Conservation (phyloP, 1,140 invertebrate genomes). For the Hydropsyche tenuis region DNA sequence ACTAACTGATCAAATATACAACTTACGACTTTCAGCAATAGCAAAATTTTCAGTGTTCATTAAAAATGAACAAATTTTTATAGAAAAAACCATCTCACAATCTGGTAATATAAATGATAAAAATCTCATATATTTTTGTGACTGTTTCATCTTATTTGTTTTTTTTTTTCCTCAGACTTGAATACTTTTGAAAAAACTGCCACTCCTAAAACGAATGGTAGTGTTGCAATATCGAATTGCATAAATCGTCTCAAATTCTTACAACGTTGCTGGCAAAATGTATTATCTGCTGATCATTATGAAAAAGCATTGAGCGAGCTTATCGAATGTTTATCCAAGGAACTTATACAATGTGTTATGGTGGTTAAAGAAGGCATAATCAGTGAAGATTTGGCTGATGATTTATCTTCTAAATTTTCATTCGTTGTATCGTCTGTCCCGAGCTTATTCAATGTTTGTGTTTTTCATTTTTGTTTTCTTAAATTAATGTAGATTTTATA, state of each 20-base stretch:
- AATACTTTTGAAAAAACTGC: constrained; percentile 51
- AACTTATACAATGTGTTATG: constrained; percentile 36
- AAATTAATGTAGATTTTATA: not conserved
- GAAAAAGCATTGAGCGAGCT: constrained; percentile 56
- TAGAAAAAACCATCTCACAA: constrained; percentile 54
- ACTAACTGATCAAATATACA: constrained; percentile 57
- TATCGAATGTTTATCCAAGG: constrained; percentile 41
- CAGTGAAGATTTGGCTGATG: constrained; percentile 35
- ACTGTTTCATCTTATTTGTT: not conserved
- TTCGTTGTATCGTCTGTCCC: constrained; percentile 35
- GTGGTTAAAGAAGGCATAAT: constrained; percentile 31
- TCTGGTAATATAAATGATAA: constrained; percentile 51
- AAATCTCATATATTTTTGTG: constrained; percentile 3
- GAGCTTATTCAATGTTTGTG: constrained; percentile 37
- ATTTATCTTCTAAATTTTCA: constrained; percentile 28
- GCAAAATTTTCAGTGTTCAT: constrained; percentile 59
- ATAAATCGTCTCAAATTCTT: constrained; percentile 54
- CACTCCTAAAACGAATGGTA: constrained; percentile 53
- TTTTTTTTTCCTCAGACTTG: constrained; percentile 51
- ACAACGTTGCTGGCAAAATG: constrained; percentile 53
- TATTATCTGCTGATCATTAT: constrained; percentile 57
- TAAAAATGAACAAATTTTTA: constrained; percentile 55
- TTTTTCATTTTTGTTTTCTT: not conserved
- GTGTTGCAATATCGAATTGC: constrained; percentile 54
- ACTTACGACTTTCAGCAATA: constrained; percentile 56